Percentiles rank a stretch among this genome's conserved stretches.
Evolutionary conservation across 2,888 invertebrate species (phyloP).

Genomic region (Melinopterus prodromus): DNA sequence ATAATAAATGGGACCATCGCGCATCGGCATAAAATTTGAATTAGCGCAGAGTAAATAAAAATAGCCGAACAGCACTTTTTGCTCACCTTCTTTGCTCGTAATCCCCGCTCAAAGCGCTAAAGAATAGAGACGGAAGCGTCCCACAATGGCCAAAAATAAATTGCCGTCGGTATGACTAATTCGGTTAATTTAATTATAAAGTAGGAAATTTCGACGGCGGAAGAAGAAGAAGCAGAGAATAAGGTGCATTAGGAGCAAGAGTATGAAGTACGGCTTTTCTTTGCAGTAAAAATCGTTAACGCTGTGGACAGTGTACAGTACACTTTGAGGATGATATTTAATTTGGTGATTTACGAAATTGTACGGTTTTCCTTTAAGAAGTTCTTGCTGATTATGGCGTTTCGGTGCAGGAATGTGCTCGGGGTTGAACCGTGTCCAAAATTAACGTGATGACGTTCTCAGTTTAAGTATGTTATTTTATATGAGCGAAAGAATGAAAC

Average conservation of each 20-base stretch:
- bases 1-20: neutral
- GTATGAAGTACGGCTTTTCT: neutral
- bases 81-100: neutral
- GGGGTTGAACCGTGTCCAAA: too few relatives aligned
- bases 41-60: conserved; percentile 4
- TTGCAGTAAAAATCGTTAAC: too few relatives aligned
- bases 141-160: neutral
- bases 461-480: too few relatives aligned
- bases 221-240: neutral
- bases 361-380: too few relatives aligned
- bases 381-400: too few relatives aligned
- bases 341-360: too few relatives aligned
- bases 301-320: too few relatives aligned
- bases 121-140: neutral
- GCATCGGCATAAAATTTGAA: neutral
- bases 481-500: too few relatives aligned
- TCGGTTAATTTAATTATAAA: neutral
- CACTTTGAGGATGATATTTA: too few relatives aligned
- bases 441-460: too few relatives aligned
- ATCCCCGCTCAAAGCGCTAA: neutral
- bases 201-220: neutral
- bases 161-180: conserved; percentile 4
- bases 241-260: neutral
- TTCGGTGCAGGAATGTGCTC: too few relatives aligned
- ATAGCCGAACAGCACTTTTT: neutral